Evolutionary conservation across 2,113 vertebrate genomes (phyloP), one percentile per base, ranked within the genome.

Genomic region (Sakesphorus luctuosus): DNA sequence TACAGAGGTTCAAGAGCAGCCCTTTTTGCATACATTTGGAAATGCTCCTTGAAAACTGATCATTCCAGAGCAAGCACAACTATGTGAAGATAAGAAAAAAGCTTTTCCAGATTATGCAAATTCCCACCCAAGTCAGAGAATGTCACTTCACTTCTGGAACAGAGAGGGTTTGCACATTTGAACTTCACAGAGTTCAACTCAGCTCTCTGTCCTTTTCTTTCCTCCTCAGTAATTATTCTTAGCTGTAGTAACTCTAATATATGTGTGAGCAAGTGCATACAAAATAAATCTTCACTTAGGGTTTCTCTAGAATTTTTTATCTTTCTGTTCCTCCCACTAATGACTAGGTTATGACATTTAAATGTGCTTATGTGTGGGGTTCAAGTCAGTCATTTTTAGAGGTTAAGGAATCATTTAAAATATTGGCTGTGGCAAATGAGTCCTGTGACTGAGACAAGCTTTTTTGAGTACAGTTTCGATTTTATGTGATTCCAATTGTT

Each of bases 51-150:
- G 76, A 84, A 95, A 96, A 87, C 18, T 43, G 56, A 61, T 84
- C 62, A 53, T 87, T 88, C 20, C 61, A 65, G 44, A 90, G 76
- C 56, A 93, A 86, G 74, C 28, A 72, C 16, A 36, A 58, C 56
- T 81, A 11, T 82, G 28, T 87, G 83, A 93, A 94, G 90, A 86
- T 93, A 95, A 96, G 90, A 88, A 93, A 77, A 17, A 65, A 86
- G 88, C 56, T 84, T 89, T 84, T 33, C 18, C 28, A 81, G 83
- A 84, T 93, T 96, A 96, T 94, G 88, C 58, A 96, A 90, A 97
- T 94, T 62, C 68, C 23, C 6, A 47, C 17, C 3, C 25, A 72
- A 90, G 61, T 79, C 61, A 93, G 29, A 93, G 53, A 89, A 86
- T 92, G 69, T 92, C 86, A 69, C 31, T 82, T 90, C 40, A 46